phyloP scores from a whole-genome alignment of 35 echinoderm and acorn worm species.

The Amphiura filiformis region DNA sequence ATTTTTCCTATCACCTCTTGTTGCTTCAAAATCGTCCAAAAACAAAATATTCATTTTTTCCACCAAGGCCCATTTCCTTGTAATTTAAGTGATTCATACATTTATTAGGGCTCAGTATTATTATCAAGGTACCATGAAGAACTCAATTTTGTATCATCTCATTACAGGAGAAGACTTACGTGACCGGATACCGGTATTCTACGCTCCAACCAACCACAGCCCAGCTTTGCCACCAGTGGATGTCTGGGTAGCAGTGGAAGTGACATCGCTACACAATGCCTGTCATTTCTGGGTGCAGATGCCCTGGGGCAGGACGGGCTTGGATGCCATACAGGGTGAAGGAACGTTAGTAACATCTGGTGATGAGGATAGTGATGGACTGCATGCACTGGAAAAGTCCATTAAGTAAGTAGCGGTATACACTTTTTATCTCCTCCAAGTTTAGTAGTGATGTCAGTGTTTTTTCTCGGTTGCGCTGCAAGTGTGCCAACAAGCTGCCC shows the following conservation, averaged over 20 bases:
- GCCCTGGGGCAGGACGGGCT: conserved; percentile 48
- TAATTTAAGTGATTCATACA: too few relatives aligned
- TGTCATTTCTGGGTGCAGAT: conserved; percentile 94
- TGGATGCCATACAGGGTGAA: not conserved
- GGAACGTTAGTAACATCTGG: not conserved
- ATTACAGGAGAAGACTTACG: not conserved
- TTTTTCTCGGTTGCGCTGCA: too few relatives aligned
- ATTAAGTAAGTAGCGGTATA: conserved; percentile 89
- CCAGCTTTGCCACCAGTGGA: conserved; percentile 14
- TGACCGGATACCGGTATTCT: conserved; percentile 15
- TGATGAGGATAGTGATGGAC: conserved; percentile 78
- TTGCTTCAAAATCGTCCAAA: too few relatives aligned
- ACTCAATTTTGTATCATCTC: too few relatives aligned
- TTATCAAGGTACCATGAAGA: too few relatives aligned
- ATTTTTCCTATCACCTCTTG: too few relatives aligned
- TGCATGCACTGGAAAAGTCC: conserved; percentile 57
- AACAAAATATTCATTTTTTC: too few relatives aligned
- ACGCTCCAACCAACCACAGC: conserved; percentile 40
- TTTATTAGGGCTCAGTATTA: too few relatives aligned
- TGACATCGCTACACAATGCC: conserved; percentile 60
- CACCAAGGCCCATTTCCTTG: too few relatives aligned
- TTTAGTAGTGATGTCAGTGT: too few relatives aligned
- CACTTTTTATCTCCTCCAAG: too few relatives aligned
- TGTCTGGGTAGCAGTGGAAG: conserved; percentile 64
- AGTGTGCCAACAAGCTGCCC: too few relatives aligned